A percentile compares a stretch with the other conserved stretches of the same genome.
Evolutionary conservation across 2,113 vertebrate genomes (phyloP).

Genomic region (Eublepharis macularius): DNA sequence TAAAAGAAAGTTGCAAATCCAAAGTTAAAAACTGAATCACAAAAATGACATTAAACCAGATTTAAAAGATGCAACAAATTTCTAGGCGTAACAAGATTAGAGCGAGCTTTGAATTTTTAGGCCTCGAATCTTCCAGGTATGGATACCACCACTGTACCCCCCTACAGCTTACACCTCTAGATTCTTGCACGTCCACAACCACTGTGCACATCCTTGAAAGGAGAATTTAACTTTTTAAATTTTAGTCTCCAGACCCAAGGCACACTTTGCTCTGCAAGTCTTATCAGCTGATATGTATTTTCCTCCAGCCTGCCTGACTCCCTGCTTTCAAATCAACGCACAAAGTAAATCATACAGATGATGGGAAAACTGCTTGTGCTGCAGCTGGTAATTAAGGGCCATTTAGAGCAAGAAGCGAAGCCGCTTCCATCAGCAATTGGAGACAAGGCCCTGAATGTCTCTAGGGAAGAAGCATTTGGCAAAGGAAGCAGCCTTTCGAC

Average conservation of each 20-base stretch:
- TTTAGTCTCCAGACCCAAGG: not conserved
- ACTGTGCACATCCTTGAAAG: not conserved
- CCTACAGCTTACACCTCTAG: not conserved
- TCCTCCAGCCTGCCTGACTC: not conserved
- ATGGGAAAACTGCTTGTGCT: not conserved
- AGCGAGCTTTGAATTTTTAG: not conserved
- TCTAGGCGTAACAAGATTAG: not conserved
- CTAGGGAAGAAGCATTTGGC: not conserved
- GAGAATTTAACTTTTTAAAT: not conserved
- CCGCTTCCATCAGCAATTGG: not conserved
- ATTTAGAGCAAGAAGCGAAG: conserved; percentile 16
- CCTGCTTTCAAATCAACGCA: not conserved
- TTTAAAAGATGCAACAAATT: not conserved
- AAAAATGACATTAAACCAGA: too few relatives aligned
- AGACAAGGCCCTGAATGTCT: not conserved
- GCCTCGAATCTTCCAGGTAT: not conserved
- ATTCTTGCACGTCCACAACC: not conserved
- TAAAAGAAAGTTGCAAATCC: too few relatives aligned
- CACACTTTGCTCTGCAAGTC: not conserved
- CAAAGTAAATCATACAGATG: not conserved
- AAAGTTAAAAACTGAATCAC: too few relatives aligned
- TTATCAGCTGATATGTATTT: not conserved
- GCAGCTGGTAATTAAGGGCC: not conserved
- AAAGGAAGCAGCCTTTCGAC: not conserved
- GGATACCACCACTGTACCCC: not conserved